These are phyloP conservation scores for Aphelocoma californica DNA, from an alignment of 2,797 vertebrate species.

Conservation along the genomic window DNA sequence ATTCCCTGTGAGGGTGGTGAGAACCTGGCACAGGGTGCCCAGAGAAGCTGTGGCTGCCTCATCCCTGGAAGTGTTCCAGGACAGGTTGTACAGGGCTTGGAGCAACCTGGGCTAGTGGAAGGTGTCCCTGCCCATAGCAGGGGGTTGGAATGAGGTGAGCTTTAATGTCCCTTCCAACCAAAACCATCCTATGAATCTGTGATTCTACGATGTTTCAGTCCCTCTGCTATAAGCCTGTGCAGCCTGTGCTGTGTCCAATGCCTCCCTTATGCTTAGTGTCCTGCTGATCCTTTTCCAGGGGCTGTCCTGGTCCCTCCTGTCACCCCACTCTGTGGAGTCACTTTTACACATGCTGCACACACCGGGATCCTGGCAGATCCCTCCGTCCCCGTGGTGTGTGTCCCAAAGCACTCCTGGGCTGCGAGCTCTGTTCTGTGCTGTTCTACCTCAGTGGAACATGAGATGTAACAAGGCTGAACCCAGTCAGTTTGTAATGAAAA, in stretches of 20 bases:
- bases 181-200: background rate
- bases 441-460: background rate
- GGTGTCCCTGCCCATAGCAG: background rate
- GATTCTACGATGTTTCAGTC: background rate
- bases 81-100: rapidly evolving
- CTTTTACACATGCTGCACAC: background rate
- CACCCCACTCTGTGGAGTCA: background rate
- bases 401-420: background rate
- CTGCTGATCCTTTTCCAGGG: background rate
- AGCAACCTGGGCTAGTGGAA: background rate
- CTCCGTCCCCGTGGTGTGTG: rapidly evolving
- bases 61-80: background rate
- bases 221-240: background rate
- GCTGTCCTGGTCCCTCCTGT: background rate
- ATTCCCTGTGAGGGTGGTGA: background rate
- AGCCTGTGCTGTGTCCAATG: background rate
- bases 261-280: rapidly evolving
- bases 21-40: background rate
- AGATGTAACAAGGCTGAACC: background rate
- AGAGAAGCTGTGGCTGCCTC: background rate
- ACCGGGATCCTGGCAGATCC: background rate
- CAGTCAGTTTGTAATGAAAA: background rate
- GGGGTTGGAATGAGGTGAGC: background rate
- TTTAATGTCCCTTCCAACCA: background rate
- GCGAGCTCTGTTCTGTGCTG: rapidly evolving